Conservation (phyloP, 2,888 invertebrate genomes). For the Trilocha varians region DNA sequence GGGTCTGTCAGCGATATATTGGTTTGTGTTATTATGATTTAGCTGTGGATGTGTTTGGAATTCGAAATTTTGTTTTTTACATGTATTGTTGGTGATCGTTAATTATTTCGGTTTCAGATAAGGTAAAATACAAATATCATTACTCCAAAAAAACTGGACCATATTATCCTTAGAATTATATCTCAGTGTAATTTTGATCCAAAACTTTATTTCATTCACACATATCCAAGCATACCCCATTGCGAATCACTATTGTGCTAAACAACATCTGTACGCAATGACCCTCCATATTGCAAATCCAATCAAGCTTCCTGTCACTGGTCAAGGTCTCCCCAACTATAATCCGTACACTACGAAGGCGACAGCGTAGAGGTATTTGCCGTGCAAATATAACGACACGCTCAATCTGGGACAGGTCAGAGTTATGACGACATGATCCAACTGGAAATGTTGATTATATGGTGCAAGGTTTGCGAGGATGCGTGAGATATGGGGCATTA, state of each 20-base stretch:
- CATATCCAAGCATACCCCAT: too few relatives aligned
- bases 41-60: too few relatives aligned
- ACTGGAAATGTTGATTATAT: conserved; percentile 22
- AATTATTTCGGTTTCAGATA: too few relatives aligned
- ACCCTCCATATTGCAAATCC: background rate
- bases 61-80: too few relatives aligned
- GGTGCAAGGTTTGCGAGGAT: conserved; percentile 22
- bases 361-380: conserved; percentile 2
- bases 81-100: too few relatives aligned
- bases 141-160: too few relatives aligned
- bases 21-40: too few relatives aligned
- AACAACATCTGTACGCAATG: background rate
- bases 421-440: conserved; percentile 48
- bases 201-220: too few relatives aligned
- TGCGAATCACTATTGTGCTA: too few relatives aligned
- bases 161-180: too few relatives aligned
- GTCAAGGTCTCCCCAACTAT: background rate
- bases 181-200: too few relatives aligned
- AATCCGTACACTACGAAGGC: background rate
- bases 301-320: background rate
- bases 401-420: conserved; percentile 44
- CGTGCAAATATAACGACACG: conserved; percentile 35
- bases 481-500: conserved; percentile 8
- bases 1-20: background rate
- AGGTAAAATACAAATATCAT: too few relatives aligned